phyloP scores from a whole-genome alignment of 2,113 vertebrate genomes.

The Anhinga rufa region DNA sequence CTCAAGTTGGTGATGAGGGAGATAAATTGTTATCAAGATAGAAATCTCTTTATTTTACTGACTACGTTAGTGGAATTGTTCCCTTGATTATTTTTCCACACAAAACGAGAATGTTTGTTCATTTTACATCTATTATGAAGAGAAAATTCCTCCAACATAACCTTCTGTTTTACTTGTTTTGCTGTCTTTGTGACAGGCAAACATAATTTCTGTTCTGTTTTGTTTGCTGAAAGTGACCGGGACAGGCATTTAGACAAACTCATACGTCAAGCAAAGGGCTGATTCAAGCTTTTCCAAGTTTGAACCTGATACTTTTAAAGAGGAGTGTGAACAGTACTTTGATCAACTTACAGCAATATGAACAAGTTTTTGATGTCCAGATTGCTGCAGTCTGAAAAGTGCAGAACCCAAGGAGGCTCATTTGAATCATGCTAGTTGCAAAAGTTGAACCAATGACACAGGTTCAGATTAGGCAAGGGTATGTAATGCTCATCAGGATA shows the following conservation, averaged over 20 bases:
- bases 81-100: background rate
- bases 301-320: background rate
- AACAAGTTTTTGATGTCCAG: background rate
- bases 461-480: background rate
- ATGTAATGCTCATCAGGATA: background rate
- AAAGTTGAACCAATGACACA: background rate
- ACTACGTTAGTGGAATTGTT: background rate
- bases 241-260: background rate
- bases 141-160: background rate
- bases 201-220: background rate
- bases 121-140: background rate
- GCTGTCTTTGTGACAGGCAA: background rate
- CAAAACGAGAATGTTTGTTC: background rate
- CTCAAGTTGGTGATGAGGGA: background rate
- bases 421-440: background rate
- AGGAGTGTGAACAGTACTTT: background rate
- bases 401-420: background rate
- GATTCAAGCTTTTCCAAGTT: background rate
- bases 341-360: background rate
- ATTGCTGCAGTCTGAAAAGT: background rate
- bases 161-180: background rate
- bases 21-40: background rate
- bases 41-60: background rate
- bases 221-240: background rate
- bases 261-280: background rate